Evolutionary conservation across 2,113 vertebrate genomes (phyloP).

Genomic region (Crotophaga sulcirostris): DNA sequence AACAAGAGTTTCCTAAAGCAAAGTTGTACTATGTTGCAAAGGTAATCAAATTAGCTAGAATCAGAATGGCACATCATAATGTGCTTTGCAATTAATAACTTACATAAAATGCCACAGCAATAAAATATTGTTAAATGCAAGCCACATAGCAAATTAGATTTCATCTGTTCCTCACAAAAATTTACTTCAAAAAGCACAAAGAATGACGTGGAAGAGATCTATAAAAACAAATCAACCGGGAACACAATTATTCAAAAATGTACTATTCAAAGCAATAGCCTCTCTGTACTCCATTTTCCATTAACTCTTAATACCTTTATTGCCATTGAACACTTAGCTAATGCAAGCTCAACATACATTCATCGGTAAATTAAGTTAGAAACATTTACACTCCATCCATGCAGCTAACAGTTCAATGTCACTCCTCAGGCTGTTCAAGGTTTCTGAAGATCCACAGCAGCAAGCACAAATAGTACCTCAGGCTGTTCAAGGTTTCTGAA

Average conservation of each 20-base stretch:
- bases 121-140: constrained; percentile 60
- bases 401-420: constrained; percentile 11
- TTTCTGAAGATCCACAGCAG: background rate
- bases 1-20: constrained; percentile 29
- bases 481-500: constrained; percentile 3
- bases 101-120: constrained; percentile 49
- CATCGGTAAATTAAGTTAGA: constrained; percentile 61
- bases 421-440: constrained; percentile 21
- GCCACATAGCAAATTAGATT: constrained; percentile 54
- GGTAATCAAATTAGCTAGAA: constrained; percentile 62
- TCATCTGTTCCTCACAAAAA: constrained; percentile 43
- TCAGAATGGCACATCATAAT: constrained; percentile 54
- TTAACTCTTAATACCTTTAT: constrained; percentile 69
- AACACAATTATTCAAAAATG: constrained; percentile 69
- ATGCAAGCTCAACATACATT: constrained; percentile 49
- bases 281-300: constrained; percentile 56
- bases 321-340: constrained; percentile 60
- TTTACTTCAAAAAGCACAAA: constrained; percentile 32
- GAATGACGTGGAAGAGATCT: constrained; percentile 49
- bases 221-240: constrained; percentile 67
- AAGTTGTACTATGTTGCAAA: constrained; percentile 39
- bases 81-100: constrained; percentile 57
- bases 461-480: constrained; percentile 27
- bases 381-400: background rate
- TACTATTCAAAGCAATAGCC: constrained; percentile 51